Base-by-base conservation (phyloP, 2,113 vertebrate genomes). In the Raja brachyura region DNA sequence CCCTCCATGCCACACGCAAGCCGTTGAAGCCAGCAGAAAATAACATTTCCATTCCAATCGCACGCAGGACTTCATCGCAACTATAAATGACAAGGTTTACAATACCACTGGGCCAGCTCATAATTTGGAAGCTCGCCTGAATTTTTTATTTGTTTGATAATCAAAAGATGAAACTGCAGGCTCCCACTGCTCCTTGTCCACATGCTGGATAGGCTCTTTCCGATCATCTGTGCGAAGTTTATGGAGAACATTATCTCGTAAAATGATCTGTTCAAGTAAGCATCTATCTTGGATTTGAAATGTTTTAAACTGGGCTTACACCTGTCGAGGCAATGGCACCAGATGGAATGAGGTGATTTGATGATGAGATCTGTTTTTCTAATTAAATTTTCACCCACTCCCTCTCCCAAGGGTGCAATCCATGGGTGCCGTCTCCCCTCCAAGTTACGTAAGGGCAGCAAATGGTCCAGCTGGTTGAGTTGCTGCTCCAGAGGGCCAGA, bases 61-160 rank as follows among this genome's bases (percentile, higher is more conserved):
- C 33, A 92, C 33, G 54, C 68, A 92, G 59, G 18, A 22, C 90
- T 73, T 92, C 25, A 92, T 74, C 68, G 39, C 22, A 28, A 8
- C 90, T 48, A 74, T 92, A 92, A 74, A 92, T 54, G 20, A 54
- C 68, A 54, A 92, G 22, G 68, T 92, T 92, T 92, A 92, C 66
- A 70, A 25, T 13, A 48, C 33, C 33, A 10, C 33, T 28, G 66
- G 31, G 90, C 90, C 22, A 48, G 0, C 33, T 92, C 9, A 25
- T 18, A 73, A 33, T 33, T 54, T 28, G 68, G 22, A 74, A 92
- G 33, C 33, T 54, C 20, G 13, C 20, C 22, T 48, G 68, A 92
- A 74, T 25, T 68, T 73, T 92, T 92, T 74, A 92, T 92, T 70
- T 4, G 54, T 74, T 39, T 22, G 66, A 48, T 70, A 92, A 92